Percentiles rank a stretch among this genome's conserved stretches.
Evolutionary conservation across 2,113 vertebrate genomes (phyloP).

Genomic region (Anthoscopus minutus): DNA sequence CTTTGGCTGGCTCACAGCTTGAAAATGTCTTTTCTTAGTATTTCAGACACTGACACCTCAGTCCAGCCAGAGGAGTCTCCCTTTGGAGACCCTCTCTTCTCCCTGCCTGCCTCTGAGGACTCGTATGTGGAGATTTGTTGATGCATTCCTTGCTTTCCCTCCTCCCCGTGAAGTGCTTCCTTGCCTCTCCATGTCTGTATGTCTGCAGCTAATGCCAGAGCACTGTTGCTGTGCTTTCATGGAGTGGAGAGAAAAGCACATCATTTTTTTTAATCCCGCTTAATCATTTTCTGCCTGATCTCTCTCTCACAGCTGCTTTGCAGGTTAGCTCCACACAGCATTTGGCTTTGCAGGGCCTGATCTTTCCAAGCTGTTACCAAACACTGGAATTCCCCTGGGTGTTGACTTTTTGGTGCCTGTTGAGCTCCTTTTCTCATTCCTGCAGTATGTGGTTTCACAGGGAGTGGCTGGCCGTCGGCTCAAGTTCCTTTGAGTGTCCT

Average conservation of each 20-base stretch:
- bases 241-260: neutral
- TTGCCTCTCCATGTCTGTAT: neutral
- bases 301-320: neutral
- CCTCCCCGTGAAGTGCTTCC: neutral
- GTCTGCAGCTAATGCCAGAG: neutral
- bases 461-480: constrained; percentile 29
- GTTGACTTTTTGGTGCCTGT: constrained; percentile 20
- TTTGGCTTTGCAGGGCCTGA: neutral
- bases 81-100: neutral
- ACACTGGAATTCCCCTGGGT: neutral
- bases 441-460: constrained; percentile 24
- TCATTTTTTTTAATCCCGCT: neutral
- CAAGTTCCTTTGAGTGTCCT: neutral
- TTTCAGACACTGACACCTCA: neutral
- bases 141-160: neutral
- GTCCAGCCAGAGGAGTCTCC: neutral
- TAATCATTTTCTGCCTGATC: neutral
- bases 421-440: neutral
- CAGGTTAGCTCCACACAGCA: neutral
- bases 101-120: neutral
- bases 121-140: neutral
- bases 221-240: neutral
- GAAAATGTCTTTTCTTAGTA: neutral
- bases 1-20: neutral
- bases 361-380: neutral